A percentile compares a stretch with the other conserved stretches of the same genome.
Evolutionary conservation across 92 coral and sea anemone species (phyloP).

Genomic region (Pocillopora grandis): DNA sequence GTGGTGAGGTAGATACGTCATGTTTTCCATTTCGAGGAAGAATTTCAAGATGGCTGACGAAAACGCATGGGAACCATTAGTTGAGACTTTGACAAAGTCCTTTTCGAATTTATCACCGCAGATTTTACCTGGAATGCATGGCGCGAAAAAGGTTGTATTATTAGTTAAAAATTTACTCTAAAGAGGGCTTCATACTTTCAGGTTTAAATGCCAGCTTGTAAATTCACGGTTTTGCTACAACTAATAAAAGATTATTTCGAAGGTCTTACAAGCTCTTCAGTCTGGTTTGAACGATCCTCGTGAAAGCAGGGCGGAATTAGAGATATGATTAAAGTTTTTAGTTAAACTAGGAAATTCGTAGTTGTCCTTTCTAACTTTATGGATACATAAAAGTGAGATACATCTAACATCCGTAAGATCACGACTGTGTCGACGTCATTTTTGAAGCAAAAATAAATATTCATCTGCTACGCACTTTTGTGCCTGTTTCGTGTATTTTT

Average conservation of each 20-base stretch:
- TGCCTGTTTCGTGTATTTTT: no score
- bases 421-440: background rate
- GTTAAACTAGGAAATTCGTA: background rate
- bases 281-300: background rate
- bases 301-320: background rate
- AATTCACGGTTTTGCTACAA: background rate
- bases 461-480: no score
- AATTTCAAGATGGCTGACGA: conserved; percentile 31
- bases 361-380: no score
- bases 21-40: background rate
- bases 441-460: no score
- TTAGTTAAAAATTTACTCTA: background rate
- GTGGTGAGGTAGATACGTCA: no score
- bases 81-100: background rate
- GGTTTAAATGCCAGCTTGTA: background rate
- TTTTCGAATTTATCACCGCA: conserved; percentile 27
- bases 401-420: background rate
- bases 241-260: background rate
- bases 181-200: no score
- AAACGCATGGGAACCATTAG: conserved; percentile 14
- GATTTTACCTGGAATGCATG: conserved; percentile 14
- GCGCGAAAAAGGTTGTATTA: conserved; percentile 4
- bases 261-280: conserved; percentile 30
- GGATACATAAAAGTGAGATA: background rate
- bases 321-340: background rate